A percentile compares a stretch with the other conserved stretches of the same genome.
These are phyloP conservation scores for Palythoa grandiflora DNA, from an alignment of 92 coral and sea anemone genomes.

Conservation along the genomic window DNA sequence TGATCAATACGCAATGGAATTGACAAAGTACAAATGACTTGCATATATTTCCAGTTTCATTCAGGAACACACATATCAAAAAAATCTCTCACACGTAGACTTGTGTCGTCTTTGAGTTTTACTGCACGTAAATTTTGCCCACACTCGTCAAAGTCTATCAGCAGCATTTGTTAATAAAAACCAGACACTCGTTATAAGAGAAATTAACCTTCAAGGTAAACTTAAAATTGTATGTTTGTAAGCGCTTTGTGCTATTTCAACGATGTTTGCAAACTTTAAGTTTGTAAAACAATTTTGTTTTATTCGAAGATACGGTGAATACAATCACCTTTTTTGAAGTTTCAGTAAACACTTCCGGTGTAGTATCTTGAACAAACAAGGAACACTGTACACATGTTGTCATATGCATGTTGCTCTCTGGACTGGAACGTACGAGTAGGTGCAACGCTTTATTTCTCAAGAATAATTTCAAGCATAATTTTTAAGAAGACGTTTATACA, in stretches of 20 bases:
- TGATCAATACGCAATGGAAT: too few relatives aligned
- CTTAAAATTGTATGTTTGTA: background rate
- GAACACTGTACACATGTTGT: background rate
- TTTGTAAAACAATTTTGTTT: background rate
- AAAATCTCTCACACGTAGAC: too few relatives aligned
- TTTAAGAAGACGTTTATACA: background rate
- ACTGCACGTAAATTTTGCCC: background rate
- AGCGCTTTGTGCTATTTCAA: background rate
- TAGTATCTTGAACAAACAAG: conserved; percentile 3
- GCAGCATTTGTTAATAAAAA: background rate
- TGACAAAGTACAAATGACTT: too few relatives aligned
- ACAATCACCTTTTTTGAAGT: background rate
- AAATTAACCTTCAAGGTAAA: background rate
- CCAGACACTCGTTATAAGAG: background rate
- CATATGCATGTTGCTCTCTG: background rate
- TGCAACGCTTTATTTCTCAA: background rate
- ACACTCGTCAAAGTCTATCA: background rate
- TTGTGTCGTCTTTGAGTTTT: too few relatives aligned
- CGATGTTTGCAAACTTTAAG: background rate
- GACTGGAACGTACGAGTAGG: background rate
- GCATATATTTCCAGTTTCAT: too few relatives aligned
- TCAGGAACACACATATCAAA: too few relatives aligned
- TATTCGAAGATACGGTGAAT: background rate
- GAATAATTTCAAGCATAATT: background rate
- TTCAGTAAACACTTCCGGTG: background rate